These are phyloP conservation scores for Calameuta pallipes DNA, from an alignment of 2,888 invertebrate genomes.

Conservation along the genomic window DNA sequence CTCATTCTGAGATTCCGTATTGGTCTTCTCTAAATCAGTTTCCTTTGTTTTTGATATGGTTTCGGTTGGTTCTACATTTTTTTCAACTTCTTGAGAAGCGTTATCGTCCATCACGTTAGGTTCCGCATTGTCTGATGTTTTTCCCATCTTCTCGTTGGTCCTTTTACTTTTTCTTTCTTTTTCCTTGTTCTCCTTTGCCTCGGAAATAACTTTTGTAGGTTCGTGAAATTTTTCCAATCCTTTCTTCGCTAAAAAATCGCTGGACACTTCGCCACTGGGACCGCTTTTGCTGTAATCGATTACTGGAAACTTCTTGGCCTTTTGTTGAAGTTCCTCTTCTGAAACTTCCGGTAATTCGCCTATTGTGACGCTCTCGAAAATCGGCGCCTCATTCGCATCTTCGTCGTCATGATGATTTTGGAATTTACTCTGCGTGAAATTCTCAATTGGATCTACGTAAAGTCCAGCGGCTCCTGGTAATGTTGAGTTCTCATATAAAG, in stretches of 20 bases:
- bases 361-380: constrained; percentile 53
- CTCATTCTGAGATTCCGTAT: neutral
- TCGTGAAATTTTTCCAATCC: constrained; percentile 39
- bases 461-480: constrained; percentile 18
- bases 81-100: constrained; percentile 7
- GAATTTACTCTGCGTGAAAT: constrained; percentile 13
- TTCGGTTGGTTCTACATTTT: constrained; percentile 3
- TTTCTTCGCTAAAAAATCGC: constrained; percentile 42
- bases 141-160: constrained; percentile 20
- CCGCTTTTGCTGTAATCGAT: constrained; percentile 49
- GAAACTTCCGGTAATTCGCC: constrained; percentile 52
- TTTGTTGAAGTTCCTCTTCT: constrained; percentile 49
- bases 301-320: constrained; percentile 53
- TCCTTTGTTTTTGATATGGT: neutral
- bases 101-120: constrained; percentile 1
- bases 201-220: constrained; percentile 33
- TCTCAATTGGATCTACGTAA: constrained; percentile 15
- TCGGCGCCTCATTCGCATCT: constrained; percentile 53
- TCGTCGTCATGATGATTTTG: constrained; percentile 40
- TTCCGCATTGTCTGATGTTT: constrained; percentile 23
- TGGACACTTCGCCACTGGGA: constrained; percentile 33
- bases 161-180: constrained; percentile 41
- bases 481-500: constrained; percentile 30
- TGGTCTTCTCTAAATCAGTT: neutral
- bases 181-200: constrained; percentile 35